Percentiles rank a stretch among this genome's conserved stretches.
Evolutionary conservation across 2,797 vertebrate species (phyloP).

Genomic region (Ispidina picta): DNA sequence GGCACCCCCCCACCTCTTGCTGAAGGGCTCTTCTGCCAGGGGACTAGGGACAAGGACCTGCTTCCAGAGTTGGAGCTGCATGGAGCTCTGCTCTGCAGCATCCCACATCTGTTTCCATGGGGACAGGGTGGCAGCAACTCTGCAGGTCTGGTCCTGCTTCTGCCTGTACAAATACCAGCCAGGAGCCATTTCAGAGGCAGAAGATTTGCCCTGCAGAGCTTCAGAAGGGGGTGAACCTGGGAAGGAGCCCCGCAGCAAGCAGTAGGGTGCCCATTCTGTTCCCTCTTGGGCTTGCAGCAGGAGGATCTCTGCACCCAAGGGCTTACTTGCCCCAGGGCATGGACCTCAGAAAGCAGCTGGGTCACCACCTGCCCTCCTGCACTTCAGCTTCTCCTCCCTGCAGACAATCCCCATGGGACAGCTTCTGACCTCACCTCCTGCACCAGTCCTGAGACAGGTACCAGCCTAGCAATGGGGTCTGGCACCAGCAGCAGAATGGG

Average conservation of each 20-base stretch:
- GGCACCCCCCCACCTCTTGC: background rate
- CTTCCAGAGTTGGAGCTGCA: background rate
- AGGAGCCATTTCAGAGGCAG: fast-evolving
- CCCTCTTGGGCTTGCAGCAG: background rate
- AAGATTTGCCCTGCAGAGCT: fast-evolving
- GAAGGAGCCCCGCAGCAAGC: background rate
- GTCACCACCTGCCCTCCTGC: background rate
- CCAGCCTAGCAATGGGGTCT: background rate
- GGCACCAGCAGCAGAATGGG: constrained; percentile 6
- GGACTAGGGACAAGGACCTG: background rate
- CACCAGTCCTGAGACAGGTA: background rate
- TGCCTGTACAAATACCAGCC: background rate
- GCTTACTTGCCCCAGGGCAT: background rate
- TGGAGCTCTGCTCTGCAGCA: background rate
- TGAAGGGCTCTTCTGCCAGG: constrained; percentile 41
- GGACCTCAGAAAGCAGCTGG: fast-evolving
- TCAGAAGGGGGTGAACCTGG: fast-evolving
- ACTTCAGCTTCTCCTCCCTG: background rate
- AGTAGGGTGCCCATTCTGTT: fast-evolving
- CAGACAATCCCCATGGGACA: fast-evolving
- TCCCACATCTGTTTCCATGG: constrained; percentile 63
- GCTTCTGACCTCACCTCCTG: fast-evolving
- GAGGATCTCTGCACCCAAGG: fast-evolving
- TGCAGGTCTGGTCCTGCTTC: background rate
- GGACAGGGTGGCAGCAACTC: constrained; percentile 1